Conservation (phyloP, 2,888 invertebrate species). For the Melinaea menophilus region DNA sequence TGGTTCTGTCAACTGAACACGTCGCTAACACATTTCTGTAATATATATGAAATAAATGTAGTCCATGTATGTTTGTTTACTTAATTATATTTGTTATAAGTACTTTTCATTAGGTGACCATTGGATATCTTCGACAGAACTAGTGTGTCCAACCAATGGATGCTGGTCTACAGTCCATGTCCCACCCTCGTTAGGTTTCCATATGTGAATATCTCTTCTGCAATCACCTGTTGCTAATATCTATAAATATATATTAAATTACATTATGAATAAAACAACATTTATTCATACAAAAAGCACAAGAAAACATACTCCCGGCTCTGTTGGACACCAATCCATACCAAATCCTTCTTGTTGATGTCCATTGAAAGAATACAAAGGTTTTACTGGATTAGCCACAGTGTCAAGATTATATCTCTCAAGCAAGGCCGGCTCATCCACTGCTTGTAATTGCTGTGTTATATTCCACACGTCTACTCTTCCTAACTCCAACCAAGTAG, state of each 20-base stretch:
- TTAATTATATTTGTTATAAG: neutral
- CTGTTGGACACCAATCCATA: slow-evolving; percentile 92
- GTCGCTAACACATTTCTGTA: slow-evolving; percentile 88
- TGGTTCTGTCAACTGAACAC: slow-evolving; percentile 92
- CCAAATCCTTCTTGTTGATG: slow-evolving; percentile 97
- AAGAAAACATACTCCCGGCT: slow-evolving; percentile 80
- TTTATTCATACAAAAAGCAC: neutral
- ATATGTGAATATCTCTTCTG: slow-evolving; percentile 94
- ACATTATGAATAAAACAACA: neutral
- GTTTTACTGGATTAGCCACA: slow-evolving; percentile 76
- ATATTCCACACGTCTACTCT: slow-evolving; percentile 96
- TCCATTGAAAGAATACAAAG: slow-evolving; percentile 92
- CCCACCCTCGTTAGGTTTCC: slow-evolving; percentile 88
- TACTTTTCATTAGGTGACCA: slow-evolving; percentile 97
- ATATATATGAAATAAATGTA: slow-evolving; percentile 17
- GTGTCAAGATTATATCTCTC: slow-evolving; percentile 81
- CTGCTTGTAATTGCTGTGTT: slow-evolving; percentile 85
- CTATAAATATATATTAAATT: slow-evolving; percentile 55
- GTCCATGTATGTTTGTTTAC: neutral
- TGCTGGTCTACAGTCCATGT: slow-evolving; percentile 95
- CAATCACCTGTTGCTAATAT: slow-evolving; percentile 96
- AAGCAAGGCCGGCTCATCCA: slow-evolving; percentile 83
- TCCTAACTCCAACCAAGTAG: slow-evolving; percentile 97
- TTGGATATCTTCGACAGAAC: slow-evolving; percentile 97
- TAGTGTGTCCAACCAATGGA: slow-evolving; percentile 91